phyloP scores from a whole-genome alignment of 23 tunicate genomes.

The Pegea sp. region DNA sequence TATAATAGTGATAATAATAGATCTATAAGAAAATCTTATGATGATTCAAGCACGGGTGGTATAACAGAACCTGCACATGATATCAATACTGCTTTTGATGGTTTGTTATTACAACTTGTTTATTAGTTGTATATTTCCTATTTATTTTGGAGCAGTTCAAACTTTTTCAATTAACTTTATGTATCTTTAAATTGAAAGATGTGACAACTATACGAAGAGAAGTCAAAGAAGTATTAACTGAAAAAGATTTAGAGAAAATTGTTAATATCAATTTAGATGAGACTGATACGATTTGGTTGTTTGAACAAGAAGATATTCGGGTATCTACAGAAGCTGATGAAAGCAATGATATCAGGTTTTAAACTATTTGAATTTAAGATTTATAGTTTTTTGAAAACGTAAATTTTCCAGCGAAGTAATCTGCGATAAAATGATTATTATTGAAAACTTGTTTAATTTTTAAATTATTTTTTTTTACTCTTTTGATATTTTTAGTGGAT shows the following conservation, averaged over 20 bases:
- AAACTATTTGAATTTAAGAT: too few species aligned
- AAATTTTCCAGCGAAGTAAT: not conserved
- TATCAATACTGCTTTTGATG: too few species aligned
- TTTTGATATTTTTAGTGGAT: not conserved
- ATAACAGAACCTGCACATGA: too few species aligned
- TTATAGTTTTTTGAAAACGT: too few species aligned
- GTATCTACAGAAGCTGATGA: constrained; percentile 65
- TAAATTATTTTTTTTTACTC: not conserved
- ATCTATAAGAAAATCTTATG: too few species aligned
- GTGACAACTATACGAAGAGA: constrained; percentile 68
- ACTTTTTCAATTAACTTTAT: too few species aligned
- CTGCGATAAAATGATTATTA: not conserved
- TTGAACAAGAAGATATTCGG: constrained; percentile 50
- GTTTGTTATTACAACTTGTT: too few species aligned
- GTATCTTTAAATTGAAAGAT: constrained; percentile 15
- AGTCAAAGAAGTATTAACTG: constrained; percentile 49
- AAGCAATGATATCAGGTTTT: constrained; percentile 7
- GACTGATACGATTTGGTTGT: constrained; percentile 87
- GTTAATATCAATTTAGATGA: constrained; percentile 71
- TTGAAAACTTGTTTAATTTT: not conserved
- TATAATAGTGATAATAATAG: too few species aligned
- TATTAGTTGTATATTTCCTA: too few species aligned
- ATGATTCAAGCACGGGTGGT: too few species aligned
- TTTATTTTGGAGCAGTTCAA: too few species aligned
- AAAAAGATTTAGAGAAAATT: constrained; percentile 70